Conservation (phyloP, 1,140 invertebrate species). For the Hestina assimilis region DNA sequence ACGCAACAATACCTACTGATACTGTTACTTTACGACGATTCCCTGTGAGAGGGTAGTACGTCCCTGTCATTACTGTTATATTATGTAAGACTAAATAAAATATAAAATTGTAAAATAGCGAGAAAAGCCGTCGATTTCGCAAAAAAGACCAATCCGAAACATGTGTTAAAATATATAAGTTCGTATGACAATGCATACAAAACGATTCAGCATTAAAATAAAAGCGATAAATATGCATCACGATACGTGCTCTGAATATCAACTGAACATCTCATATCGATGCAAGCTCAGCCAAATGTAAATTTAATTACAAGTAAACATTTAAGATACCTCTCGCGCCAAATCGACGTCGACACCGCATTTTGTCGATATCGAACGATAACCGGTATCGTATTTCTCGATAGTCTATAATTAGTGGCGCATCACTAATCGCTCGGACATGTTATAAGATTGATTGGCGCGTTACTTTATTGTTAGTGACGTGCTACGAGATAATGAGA, state of each 20-base stretch:
- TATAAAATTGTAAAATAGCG: not conserved
- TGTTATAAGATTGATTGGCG: slow-evolving; percentile 43
- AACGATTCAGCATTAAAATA: not conserved
- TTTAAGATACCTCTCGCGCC: slow-evolving; percentile 23
- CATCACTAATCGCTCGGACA: slow-evolving; percentile 40
- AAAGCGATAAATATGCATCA: not conserved
- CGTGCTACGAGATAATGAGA: slow-evolving; percentile 29
- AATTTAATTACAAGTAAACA: slow-evolving; percentile 29
- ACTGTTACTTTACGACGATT: no score
- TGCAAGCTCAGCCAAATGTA: slow-evolving; percentile 23
- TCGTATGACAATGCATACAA: not conserved
- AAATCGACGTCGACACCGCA: slow-evolving; percentile 34
- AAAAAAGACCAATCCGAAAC: not conserved
- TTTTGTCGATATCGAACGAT: slow-evolving; percentile 38
- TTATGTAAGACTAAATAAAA: not conserved
- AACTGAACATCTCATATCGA: slow-evolving; percentile 1
- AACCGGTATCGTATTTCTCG: slow-evolving; percentile 34
- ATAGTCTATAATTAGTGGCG: slow-evolving; percentile 36
- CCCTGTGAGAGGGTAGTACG: no score
- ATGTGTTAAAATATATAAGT: not conserved
- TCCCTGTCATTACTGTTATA: no score
- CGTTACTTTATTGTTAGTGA: slow-evolving; percentile 29
- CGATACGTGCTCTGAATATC: slow-evolving; percentile 3
- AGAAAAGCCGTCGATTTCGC: not conserved
- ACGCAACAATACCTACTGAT: no score